Evolutionary conservation across 2,113 vertebrate genomes (phyloP), one percentile per base, ranked within the genome.

Genomic region (Hyperoodon ampullatus): DNA sequence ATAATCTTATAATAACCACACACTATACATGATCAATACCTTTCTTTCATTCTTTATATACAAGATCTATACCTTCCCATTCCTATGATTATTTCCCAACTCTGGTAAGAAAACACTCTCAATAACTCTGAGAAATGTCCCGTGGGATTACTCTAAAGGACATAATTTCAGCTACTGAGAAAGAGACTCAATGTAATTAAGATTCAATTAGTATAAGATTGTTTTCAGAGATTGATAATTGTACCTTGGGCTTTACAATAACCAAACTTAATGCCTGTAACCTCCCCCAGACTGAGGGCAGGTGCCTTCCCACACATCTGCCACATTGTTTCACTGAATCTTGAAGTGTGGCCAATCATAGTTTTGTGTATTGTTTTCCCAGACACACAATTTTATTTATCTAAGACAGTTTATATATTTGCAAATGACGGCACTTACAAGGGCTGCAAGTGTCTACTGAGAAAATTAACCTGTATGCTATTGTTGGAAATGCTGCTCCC

Each of bases 161-260:
- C 72, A 55, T 97, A 97, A 98, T 97, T 95, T 85, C 58, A 97
- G 68, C 77, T 95, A 83, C 84, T 96, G 87, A 91, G 92, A 93
- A 92, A 88, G 61, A 98, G 75, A 93, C 47, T 97, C 90, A 50
- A 53, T 24, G 39, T 97, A 97, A 97, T 97, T 98, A 95, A 97
- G 95, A 97, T 96, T 95, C 96, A 97, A 95, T 97, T 97, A 97
- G 93, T 84, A 97, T 95, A 90, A 97, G 97, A 95, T 89, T 97
- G 90, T 97, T 97, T 98, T 97, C 68, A 92, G 72, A 96, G 96
- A 96, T 85, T 93, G 92, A 82, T 97, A 97, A 98, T 97, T 97
- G 77, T 74, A 97, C 66, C 50, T 71, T 88, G 72, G 47, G 65
- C 60, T 96, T 97, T 95, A 93, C 91, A 97, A 96, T 82, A 97